Conservation (phyloP, 2,797 vertebrate species). For the Limnodromus scolopaceus region DNA sequence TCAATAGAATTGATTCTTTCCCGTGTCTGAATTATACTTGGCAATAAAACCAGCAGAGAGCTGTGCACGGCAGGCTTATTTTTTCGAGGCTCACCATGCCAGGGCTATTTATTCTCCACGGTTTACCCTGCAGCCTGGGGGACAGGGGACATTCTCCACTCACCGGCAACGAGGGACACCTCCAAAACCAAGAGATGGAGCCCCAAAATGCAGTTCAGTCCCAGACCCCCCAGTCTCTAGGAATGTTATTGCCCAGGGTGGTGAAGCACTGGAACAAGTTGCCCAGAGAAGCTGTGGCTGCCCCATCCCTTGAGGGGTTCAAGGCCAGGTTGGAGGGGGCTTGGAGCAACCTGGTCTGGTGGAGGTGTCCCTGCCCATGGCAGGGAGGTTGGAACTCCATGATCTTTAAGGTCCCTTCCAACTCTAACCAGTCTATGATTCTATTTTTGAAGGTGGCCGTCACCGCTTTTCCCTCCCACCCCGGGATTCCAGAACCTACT, state of each 20-base stretch:
- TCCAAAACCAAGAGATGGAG: background rate
- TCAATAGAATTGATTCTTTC: background rate
- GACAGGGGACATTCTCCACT: background rate
- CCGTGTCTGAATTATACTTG: background rate
- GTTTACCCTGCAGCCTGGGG: background rate
- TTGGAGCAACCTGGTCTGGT: no score
- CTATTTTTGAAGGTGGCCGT: background rate
- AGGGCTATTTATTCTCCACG: background rate
- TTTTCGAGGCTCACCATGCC: background rate
- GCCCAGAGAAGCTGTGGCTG: no score
- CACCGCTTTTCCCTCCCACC: accelerated
- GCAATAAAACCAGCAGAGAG: background rate
- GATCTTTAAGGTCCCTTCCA: no score
- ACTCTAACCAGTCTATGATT: no score
- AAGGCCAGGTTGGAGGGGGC: no score
- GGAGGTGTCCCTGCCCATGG: no score
- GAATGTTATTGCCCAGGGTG: no score
- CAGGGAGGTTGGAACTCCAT: no score
- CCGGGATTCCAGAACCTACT: conserved; percentile 78
- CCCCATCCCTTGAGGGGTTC: no score
- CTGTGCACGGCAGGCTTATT: background rate
- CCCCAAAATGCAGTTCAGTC: background rate
- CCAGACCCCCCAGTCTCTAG: accelerated
- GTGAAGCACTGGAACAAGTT: no score
- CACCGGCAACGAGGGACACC: accelerated